Conservation (phyloP, 2,888 invertebrate genomes). For the Microctonus aethiopoides region DNA sequence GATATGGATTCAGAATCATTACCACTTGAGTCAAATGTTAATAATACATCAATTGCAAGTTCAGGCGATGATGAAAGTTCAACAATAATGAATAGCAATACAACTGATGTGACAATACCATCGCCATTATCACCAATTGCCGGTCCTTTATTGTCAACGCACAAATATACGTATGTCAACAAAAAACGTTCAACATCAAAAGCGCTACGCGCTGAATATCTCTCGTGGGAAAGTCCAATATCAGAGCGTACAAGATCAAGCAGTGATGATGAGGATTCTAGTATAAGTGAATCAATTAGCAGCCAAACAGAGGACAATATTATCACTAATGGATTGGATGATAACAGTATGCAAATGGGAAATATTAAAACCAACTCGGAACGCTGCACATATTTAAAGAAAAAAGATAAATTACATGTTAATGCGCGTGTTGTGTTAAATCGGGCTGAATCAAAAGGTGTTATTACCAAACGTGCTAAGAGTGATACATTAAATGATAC, state of each 20-base stretch:
- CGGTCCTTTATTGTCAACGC: conserved; percentile 58
- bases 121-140: conserved; percentile 62
- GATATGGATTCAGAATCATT: conserved; percentile 59
- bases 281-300: conserved; percentile 55
- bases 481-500: conserved; percentile 52
- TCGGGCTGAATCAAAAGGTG: conserved; percentile 53
- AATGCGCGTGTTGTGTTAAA: conserved; percentile 58
- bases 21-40: conserved; percentile 52
- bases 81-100: conserved; percentile 54
- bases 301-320: conserved; percentile 57
- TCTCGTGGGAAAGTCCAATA: conserved; percentile 62
- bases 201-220: conserved; percentile 50
- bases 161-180: conserved; percentile 63
- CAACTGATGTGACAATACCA: conserved; percentile 59
- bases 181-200: conserved; percentile 59
- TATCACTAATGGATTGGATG: conserved; percentile 57
- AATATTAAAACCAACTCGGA: conserved; percentile 47
- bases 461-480: conserved; percentile 54
- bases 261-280: conserved; percentile 59
- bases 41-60: conserved; percentile 57
- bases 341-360: conserved; percentile 41
- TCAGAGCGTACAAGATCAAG: conserved; percentile 61
- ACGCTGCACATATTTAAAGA: conserved; percentile 50
- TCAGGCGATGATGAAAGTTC: conserved; percentile 64
- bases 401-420: conserved; percentile 57